Evolutionary conservation across 2,113 vertebrate species (phyloP).

Genomic region (Lophura nycthemera): DNA sequence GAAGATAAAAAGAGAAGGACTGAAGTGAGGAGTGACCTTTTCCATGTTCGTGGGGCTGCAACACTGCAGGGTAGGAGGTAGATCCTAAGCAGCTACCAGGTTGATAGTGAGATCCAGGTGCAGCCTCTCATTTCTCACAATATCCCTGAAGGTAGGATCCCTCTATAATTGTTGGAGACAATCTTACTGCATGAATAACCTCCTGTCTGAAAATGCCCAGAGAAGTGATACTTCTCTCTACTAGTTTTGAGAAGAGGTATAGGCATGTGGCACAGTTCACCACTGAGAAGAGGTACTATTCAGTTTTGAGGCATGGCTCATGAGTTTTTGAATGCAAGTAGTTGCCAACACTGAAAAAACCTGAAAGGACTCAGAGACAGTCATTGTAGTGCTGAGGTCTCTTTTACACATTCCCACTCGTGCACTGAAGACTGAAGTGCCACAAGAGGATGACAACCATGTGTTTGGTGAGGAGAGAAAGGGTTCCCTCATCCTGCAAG

Average conservation of each 20-base stretch:
- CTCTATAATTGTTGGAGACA: background rate
- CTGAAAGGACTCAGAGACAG: background rate
- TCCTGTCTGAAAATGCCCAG: background rate
- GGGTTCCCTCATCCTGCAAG: background rate
- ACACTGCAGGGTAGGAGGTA: background rate
- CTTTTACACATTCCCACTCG: background rate
- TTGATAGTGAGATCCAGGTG: background rate
- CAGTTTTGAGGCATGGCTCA: background rate
- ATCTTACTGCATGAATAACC: background rate
- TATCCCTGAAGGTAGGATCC: background rate
- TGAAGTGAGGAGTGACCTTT: background rate
- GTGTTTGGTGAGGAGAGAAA: background rate
- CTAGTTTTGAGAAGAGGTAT: background rate
- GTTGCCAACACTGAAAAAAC: background rate
- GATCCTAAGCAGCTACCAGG: background rate
- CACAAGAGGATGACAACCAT: background rate
- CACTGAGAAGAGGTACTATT: accelerated
- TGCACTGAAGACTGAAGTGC: background rate
- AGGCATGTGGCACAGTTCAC: background rate
- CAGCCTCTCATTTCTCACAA: background rate
- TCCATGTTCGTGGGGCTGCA: background rate
- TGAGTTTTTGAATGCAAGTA: background rate
- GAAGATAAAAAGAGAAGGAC: background rate
- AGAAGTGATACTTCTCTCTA: background rate
- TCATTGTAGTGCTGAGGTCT: background rate